A percentile compares a stretch with the other conserved stretches of the same genome.
These are phyloP conservation scores for Heliconius congener DNA, from an alignment of 1,140 invertebrate genomes.

Conservation along the genomic window DNA sequence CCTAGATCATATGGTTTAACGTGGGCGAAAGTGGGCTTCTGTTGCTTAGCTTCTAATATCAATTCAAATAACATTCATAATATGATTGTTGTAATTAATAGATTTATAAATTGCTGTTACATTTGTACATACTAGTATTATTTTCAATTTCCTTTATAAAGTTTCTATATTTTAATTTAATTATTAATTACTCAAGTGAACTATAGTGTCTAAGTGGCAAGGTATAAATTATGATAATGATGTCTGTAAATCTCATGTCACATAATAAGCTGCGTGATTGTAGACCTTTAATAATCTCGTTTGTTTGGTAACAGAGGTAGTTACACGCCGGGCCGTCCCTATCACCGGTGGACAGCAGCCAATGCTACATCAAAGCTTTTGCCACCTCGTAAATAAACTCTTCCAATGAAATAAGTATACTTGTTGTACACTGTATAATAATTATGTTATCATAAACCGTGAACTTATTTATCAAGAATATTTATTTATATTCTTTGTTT, in stretches of 20 bases:
- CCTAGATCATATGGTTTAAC: conserved; percentile 40
- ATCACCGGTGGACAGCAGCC: conserved; percentile 61
- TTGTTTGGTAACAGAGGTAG: conserved; percentile 52
- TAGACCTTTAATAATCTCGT: conserved; percentile 42
- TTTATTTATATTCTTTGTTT: not conserved
- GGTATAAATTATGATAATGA: conserved; percentile 19
- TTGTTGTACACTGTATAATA: not conserved
- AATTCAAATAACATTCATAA: conserved; percentile 11
- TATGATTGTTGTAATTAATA: not conserved
- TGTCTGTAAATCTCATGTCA: conserved; percentile 38
- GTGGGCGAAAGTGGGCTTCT: conserved; percentile 44
- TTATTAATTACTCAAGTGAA: not conserved
- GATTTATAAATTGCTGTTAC: not conserved
- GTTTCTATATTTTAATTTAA: not conserved
- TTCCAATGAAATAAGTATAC: conserved; percentile 42
- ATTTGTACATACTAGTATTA: no score
- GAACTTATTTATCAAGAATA: not conserved
- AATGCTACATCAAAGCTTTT: conserved; percentile 74
- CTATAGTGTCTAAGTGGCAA: not conserved
- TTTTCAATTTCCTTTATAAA: not conserved
- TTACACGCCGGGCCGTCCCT: conserved; percentile 43
- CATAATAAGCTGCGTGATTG: conserved; percentile 29
- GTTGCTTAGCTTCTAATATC: conserved; percentile 28
- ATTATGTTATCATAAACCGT: not conserved
- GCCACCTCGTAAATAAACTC: conserved; percentile 73